These are phyloP conservation scores for Aplysina aerophoba DNA, from an alignment of 37 sponge, comb jelly and placozoan genomes.

Conservation along the genomic window DNA sequence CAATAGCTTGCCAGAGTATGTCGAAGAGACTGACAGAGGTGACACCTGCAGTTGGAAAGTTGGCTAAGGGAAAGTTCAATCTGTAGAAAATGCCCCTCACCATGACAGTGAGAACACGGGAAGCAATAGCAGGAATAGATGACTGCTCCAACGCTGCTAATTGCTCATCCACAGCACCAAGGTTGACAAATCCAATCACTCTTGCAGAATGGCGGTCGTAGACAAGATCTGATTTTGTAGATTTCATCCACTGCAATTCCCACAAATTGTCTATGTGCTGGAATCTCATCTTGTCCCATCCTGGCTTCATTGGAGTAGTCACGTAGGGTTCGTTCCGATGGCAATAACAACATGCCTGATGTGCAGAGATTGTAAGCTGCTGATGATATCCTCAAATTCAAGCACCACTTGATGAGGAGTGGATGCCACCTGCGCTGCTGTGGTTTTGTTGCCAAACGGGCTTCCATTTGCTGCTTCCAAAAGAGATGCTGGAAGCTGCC, in stretches of 20 bases:
- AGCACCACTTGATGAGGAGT: constrained; percentile 31
- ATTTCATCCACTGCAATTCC: constrained; percentile 1
- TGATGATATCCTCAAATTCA: background rate
- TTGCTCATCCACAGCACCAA: background rate
- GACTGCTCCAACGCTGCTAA: background rate
- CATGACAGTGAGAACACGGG: constrained; percentile 13
- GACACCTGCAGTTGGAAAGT: background rate
- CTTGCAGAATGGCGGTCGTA: background rate
- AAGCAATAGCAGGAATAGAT: background rate
- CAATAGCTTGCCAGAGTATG: background rate
- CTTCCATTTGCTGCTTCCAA: constrained; percentile 16
- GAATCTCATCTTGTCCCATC: background rate
- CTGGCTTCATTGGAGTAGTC: constrained; percentile 23
- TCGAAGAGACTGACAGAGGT: background rate
- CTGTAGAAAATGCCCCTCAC: background rate
- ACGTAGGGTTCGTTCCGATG: constrained; percentile 25
- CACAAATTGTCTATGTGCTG: background rate
- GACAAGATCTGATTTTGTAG: constrained; percentile 7
- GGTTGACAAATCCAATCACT: constrained; percentile 26
- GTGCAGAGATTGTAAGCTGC: background rate
- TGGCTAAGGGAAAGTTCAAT: background rate
- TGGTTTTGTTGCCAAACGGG: constrained; percentile 2
- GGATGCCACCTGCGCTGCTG: constrained; percentile 35
- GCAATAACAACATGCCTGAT: background rate
- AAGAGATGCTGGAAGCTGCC: constrained; percentile 14